Evolutionary conservation across 2,797 vertebrate species (phyloP).

Genomic region (Anisognathus igniventris): DNA sequence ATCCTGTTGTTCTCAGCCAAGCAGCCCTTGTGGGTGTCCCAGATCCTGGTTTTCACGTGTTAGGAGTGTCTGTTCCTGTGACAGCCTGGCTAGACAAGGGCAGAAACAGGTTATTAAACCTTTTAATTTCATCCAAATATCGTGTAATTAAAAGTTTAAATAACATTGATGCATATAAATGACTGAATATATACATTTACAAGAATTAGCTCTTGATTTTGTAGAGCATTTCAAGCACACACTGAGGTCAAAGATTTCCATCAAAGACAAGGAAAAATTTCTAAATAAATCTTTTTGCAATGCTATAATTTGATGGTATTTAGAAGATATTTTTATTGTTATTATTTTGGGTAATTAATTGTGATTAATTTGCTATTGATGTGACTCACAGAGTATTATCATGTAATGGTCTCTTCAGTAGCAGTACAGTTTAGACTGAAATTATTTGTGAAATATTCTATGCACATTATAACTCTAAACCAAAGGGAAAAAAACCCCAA

Average conservation of each 20-base stretch:
- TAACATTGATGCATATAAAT: fast-evolving
- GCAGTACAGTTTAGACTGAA: neutral
- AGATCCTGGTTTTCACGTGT: neutral
- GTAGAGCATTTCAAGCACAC: neutral
- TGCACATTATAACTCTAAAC: neutral
- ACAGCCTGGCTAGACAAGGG: neutral
- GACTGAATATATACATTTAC: neutral
- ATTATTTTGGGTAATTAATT: neutral
- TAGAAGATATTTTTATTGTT: neutral
- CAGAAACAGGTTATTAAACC: neutral
- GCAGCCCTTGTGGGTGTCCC: neutral
- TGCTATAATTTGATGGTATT: neutral
- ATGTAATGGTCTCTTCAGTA: neutral
- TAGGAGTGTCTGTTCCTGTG: neutral
- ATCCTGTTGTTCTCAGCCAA: neutral
- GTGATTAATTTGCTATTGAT: neutral
- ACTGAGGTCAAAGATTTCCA: neutral
- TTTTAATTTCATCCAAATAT: neutral
- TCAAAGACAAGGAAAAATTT: neutral
- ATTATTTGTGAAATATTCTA: neutral
- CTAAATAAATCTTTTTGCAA: neutral
- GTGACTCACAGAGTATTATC: neutral
- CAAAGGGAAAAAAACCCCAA: neutral
- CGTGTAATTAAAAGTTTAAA: fast-evolving
- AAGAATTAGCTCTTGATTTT: neutral